Percentiles rank a stretch among this genome's conserved stretches.
These are phyloP conservation scores for Galagoides demidoff DNA, from an alignment of 2,797 vertebrate genomes.

Conservation along the genomic window DNA sequence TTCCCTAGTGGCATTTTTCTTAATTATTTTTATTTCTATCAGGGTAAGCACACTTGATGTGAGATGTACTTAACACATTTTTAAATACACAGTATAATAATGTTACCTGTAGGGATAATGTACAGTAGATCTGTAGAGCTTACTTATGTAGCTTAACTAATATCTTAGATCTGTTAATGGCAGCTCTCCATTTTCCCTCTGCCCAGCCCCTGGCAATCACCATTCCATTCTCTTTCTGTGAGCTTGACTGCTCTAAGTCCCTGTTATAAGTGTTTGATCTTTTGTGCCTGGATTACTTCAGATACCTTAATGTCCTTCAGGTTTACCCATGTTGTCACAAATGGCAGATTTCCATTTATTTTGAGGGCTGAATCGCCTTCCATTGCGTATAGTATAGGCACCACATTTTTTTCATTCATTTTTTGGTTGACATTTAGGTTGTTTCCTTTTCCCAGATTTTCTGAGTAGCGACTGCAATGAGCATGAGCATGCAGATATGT, in stretches of 20 bases:
- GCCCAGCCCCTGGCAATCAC: not conserved
- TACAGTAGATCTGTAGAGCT: not conserved
- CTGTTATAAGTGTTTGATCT: fast-evolving
- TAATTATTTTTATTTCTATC: not conserved
- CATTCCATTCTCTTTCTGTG: not conserved
- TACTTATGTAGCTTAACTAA: not conserved
- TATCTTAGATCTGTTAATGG: too few relatives aligned
- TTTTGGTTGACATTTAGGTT: not conserved
- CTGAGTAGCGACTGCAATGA: not conserved
- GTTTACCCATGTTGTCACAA: too few relatives aligned
- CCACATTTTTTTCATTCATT: not conserved
- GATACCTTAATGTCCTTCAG: not conserved
- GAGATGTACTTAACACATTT: not conserved
- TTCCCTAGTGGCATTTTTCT: not conserved
- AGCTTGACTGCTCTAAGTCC: not conserved
- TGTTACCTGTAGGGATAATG: not conserved
- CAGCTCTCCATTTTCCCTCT: not conserved
- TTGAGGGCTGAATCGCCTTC: not conserved
- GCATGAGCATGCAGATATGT: not conserved
- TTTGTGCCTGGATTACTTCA: not conserved
- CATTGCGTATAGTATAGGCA: not conserved
- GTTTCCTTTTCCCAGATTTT: not conserved
- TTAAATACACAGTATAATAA: not conserved
- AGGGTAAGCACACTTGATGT: not conserved
- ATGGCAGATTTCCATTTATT: not conserved